Base-by-base conservation (phyloP, 2,888 invertebrate species). In the Pristionchus fissidentatus region DNA sequence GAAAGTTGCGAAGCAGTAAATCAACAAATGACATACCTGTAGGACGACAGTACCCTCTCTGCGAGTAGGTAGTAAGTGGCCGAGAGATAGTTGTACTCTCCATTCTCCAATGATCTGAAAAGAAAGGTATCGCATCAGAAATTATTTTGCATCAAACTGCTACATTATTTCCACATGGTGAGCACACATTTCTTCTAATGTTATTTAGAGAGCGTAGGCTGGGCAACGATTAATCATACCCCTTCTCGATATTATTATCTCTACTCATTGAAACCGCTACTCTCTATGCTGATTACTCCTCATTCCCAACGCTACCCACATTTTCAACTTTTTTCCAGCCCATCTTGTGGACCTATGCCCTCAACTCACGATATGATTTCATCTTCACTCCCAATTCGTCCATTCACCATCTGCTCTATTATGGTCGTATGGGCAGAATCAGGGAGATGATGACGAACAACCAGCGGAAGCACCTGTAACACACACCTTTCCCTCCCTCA, bases 51-150 rank as follows among this genome's bases (percentile, higher is more conserved):
- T 93, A 97, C 96, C 87, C 97, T 94, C 93, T 99, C 99, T 22
- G 97, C 98, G 90, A 99, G 94, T 89, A 99, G 94, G 94, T 96
- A 99, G 94, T 98, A 99, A 32, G 98, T 99, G 75, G 98, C 98
- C 46, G 98, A 98, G 91, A 99, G 96, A 93, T 99, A 97, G 94
- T 97, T 97, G 93, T 99, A 99, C 92, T 97, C 97, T 93, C 98
- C 96, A 92, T 95, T 96, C 92, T 97, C 97, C 92, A 99, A 94
- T 84, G 97, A 96, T 87, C 96, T 96, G 77, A 82, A 86, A 82
- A 2, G 77, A 78, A 7, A 26, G n/a, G n/a, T n/a, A n/a, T n/a
- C n/a, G 10, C 22, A 29, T n/a, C n/a, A n/a, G n/a, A n/a, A n/a
- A n/a, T n/a, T n/a, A n/a, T n/a, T n/a, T n/a, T n/a, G n/a, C n/a